phyloP scores from a whole-genome alignment of 2,797 vertebrate genomes.

The Crenuchus spilurus region DNA sequence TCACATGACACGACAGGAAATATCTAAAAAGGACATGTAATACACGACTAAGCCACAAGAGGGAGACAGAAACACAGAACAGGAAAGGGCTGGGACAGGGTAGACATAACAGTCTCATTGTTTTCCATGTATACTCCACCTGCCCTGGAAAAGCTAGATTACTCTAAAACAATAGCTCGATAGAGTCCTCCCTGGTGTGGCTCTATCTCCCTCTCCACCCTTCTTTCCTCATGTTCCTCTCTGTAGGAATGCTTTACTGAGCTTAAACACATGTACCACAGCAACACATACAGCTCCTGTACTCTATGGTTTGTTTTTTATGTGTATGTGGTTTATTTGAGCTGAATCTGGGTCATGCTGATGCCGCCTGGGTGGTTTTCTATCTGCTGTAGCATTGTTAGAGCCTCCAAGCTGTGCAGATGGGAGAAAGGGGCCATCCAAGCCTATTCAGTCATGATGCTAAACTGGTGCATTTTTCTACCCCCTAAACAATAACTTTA shows the following conservation, averaged over 20 bases:
- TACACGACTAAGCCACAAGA: too few relatives aligned
- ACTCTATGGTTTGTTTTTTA: slow-evolving; percentile 12
- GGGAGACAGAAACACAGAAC: too few relatives aligned
- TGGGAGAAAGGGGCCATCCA: too few relatives aligned
- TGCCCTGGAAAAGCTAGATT: slow-evolving; percentile 49
- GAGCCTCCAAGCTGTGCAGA: neutral
- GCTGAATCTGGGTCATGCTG: slow-evolving; percentile 63
- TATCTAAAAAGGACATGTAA: too few relatives aligned
- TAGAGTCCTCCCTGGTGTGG: slow-evolving; percentile 23
- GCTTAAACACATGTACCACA: slow-evolving; percentile 32
- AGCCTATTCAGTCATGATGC: too few relatives aligned
- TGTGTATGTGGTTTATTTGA: slow-evolving; percentile 1
- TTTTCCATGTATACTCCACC: slow-evolving; percentile 45
- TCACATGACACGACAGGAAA: too few relatives aligned
- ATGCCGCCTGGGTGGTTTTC: slow-evolving; percentile 31
- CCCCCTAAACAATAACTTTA: too few relatives aligned
- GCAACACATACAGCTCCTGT: slow-evolving; percentile 5
- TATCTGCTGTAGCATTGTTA: slow-evolving; percentile 23
- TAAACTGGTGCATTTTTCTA: too few relatives aligned
- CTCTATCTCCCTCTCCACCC: neutral
- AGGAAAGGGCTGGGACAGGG: too few relatives aligned
- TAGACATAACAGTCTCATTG: too few relatives aligned
- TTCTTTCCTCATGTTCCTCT: slow-evolving; percentile 21
- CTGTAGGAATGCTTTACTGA: slow-evolving; percentile 34
- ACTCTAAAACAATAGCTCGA: slow-evolving; percentile 51